Evolutionary conservation across 2,797 vertebrate genomes (phyloP).

Genomic region (Pangasius mekongensis): DNA sequence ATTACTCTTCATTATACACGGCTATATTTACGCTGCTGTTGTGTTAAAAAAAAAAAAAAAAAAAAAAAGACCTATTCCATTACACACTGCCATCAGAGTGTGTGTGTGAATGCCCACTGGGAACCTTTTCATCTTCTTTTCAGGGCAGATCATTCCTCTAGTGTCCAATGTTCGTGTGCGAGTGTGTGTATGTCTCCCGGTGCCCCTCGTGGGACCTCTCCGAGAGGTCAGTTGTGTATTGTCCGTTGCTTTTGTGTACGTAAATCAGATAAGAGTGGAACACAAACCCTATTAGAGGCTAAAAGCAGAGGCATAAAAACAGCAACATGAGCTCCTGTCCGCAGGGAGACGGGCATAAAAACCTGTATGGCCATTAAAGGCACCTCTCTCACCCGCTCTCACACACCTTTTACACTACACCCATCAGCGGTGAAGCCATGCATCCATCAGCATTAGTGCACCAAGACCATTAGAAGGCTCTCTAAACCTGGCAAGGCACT

Average conservation of each 20-base stretch:
- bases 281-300: constrained; percentile 58
- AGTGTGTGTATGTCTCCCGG: neutral
- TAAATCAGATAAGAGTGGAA: constrained; percentile 62
- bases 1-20: constrained; percentile 55
- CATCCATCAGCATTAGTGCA: constrained; percentile 28
- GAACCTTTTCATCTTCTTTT: constrained; percentile 7
- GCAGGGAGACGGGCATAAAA: constrained; percentile 41
- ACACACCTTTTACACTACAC: constrained; percentile 25
- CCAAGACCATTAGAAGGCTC: constrained; percentile 20
- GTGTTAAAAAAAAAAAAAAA: constrained; percentile 47
- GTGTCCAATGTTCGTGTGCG: constrained; percentile 28
- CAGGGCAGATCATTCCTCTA: constrained; percentile 48
- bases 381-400: constrained; percentile 10
- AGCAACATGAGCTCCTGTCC: constrained; percentile 48
- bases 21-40: constrained; percentile 47
- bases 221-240: constrained; percentile 54
- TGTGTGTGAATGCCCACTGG: constrained; percentile 27
- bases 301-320: constrained; percentile 54
- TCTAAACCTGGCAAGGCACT: constrained; percentile 20
- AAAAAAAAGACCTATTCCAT: constrained; percentile 52
- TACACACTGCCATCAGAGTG: constrained; percentile 41
- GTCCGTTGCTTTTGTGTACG: constrained; percentile 51
- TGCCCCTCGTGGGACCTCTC: constrained; percentile 42
- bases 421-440: constrained; percentile 17
- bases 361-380: constrained; percentile 44